Conservation (phyloP, 2,888 invertebrate genomes). For the Orthosia cruda region DNA sequence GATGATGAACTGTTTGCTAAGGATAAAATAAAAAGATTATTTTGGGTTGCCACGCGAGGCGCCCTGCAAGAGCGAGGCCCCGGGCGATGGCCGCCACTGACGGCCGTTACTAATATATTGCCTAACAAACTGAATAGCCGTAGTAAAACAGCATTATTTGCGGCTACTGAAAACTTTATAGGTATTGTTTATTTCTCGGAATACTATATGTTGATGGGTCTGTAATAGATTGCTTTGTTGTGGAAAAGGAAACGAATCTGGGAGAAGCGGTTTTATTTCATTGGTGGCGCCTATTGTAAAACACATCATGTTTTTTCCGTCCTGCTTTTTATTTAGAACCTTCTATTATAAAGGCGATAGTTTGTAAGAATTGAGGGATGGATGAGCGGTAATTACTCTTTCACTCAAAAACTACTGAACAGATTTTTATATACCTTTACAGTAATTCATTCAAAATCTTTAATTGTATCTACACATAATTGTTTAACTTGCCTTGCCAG, state of each 20-base stretch:
- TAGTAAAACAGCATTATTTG: constrained; percentile 40
- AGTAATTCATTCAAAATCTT: no score
- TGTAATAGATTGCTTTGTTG: constrained; percentile 13
- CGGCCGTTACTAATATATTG: constrained; percentile 24
- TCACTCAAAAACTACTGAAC: no score
- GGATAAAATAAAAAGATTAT: no score
- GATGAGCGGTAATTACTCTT: no score
- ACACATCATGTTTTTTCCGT: not conserved
- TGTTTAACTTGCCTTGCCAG: not conserved
- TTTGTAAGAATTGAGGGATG: no score
- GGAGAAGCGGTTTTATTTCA: not conserved
- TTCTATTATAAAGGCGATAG: not conserved
- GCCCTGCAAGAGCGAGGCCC: no score
- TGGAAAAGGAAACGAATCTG: constrained; percentile 3
- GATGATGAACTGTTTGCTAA: no score
- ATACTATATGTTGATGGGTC: constrained; percentile 6
- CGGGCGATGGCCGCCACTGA: no score
- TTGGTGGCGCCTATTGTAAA: not conserved
- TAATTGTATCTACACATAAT: not conserved
- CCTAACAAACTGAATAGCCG: constrained; percentile 44
- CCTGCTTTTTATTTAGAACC: no score
- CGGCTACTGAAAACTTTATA: constrained; percentile 18
- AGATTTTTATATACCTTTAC: no score
- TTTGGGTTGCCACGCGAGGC: no score
- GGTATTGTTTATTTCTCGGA: constrained; percentile 40